These are phyloP conservation scores for Chiroxiphia lanceolata DNA, from an alignment of 2,797 vertebrate genomes.

Conservation along the genomic window DNA sequence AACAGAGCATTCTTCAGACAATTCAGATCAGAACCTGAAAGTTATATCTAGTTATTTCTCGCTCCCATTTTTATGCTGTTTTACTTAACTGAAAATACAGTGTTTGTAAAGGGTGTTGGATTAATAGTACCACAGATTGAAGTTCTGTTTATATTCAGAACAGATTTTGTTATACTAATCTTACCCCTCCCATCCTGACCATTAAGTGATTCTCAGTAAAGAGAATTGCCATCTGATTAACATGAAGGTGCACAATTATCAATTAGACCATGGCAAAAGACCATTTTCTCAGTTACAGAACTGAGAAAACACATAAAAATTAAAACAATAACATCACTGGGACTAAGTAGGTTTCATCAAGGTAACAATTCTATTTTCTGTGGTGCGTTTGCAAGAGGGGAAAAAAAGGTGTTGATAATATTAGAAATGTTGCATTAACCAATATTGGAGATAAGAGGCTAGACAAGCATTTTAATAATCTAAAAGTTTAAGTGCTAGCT, in stretches of 20 bases:
- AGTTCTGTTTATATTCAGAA: not conserved
- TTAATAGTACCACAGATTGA: not conserved
- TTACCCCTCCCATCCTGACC: not conserved
- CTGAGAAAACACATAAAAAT: not conserved
- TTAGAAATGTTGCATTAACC: not conserved
- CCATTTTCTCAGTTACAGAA: not conserved
- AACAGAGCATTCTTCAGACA: not conserved
- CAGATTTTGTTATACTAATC: not conserved
- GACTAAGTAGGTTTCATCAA: not conserved
- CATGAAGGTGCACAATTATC: not conserved
- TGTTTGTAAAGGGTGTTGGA: constrained; percentile 13
- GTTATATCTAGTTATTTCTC: not conserved
- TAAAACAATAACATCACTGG: not conserved
- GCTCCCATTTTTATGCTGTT: not conserved
- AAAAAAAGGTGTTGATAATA: not conserved
- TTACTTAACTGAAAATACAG: constrained; percentile 4
- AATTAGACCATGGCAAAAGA: not conserved
- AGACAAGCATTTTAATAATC: not conserved
- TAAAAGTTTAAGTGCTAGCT: not conserved
- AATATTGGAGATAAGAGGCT: not conserved
- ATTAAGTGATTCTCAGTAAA: not conserved
- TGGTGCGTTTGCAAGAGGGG: not conserved
- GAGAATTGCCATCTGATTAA: not conserved
- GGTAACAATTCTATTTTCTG: not conserved
- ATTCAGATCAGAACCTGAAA: not conserved